phyloP scores from a whole-genome alignment of 2,797 vertebrate species.

The Chaetodon trifasciatus region DNA sequence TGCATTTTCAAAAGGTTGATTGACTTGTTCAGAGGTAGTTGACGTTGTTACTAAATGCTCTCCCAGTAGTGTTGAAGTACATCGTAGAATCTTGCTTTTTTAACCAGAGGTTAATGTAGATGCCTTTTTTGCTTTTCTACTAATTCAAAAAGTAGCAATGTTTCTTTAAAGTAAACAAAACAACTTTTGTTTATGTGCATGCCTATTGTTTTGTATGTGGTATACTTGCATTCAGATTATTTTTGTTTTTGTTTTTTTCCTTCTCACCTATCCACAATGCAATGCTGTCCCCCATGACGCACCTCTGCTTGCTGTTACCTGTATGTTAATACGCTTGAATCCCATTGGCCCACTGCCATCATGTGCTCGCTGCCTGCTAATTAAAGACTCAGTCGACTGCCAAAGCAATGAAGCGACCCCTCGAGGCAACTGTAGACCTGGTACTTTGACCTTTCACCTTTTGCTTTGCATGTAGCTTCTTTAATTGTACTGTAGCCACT shows the following conservation, averaged over 20 bases:
- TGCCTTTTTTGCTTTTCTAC: slow-evolving; percentile 90
- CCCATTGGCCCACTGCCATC: slow-evolving; percentile 99
- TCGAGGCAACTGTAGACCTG: slow-evolving; percentile 94
- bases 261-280: slow-evolving; percentile 99
- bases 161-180: slow-evolving; percentile 93
- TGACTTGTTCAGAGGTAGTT: slow-evolving; percentile 60
- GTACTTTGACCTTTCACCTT: slow-evolving; percentile 99
- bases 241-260: slow-evolving; percentile 94
- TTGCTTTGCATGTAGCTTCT: slow-evolving; percentile 99
- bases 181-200: slow-evolving; percentile 97
- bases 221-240: slow-evolving; percentile 99
- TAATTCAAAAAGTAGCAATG: slow-evolving; percentile 95
- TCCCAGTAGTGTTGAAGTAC: slow-evolving; percentile 70
- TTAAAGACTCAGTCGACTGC: slow-evolving; percentile 99
- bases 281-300: slow-evolving; percentile 99
- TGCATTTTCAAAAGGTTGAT: slow-evolving; percentile 52
- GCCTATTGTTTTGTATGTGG: slow-evolving; percentile 99
- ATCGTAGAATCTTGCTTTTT: slow-evolving; percentile 89
- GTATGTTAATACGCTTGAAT: slow-evolving; percentile 99
- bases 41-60: slow-evolving; percentile 72
- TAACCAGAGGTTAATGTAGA: slow-evolving; percentile 92
- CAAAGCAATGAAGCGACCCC: slow-evolving; percentile 99
- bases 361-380: slow-evolving; percentile 99
- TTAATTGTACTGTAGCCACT: slow-evolving; percentile 95
- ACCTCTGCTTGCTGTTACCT: slow-evolving; percentile 99